Evolutionary conservation across 2,797 vertebrate species (phyloP), one percentile per base, ranked within the genome.

Genomic region (Pygocentrus nattereri): DNA sequence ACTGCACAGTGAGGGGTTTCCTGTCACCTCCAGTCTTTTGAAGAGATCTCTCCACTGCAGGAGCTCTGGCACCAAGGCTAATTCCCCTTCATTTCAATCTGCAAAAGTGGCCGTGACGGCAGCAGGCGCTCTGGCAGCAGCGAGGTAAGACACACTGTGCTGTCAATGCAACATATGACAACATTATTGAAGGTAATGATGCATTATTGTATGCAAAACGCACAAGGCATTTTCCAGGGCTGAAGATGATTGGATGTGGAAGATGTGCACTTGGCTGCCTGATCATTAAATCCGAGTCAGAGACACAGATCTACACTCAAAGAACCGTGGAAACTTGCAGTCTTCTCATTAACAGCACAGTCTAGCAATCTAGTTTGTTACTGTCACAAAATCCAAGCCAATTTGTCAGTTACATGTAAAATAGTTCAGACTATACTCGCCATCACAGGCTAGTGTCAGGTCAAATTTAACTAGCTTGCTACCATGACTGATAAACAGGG

Each of bases 141-240:
- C 74, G 31, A 61, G 78, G 83, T 73, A 87, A 89, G 88, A 93
- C 87, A 70, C 90, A 93, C 69, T 82, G 87, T 85, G 86, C 85
- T 92, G 92, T 93, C 93, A 94, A 85, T 87, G 88, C 90, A 92
- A 94, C 91, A 88, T 92, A 93, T 90, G 91, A 92, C 88, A 84
- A 87, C 92, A 94, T 95, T 95, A 93, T 92, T 91, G 88, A 50
- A 68, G 86, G 90, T 91, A 93, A 93, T 89, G 93, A 91, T 49
- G 93, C 92, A 88, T 93, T 82, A 82, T 88, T 56, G 69, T 47
- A 86, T 87, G 89, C 82, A 90, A 89, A 88, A 81, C 83, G 81
- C 80, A 81, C 85, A 64, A 76, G 80, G 79, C 73, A 59, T 81
- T 83, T 92, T 88, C 88, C 79, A 80, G 31, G 25, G 70, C 88